Base-by-base conservation (phyloP, 2,888 invertebrate genomes). In the Poecilobothrus nobilitatus region DNA sequence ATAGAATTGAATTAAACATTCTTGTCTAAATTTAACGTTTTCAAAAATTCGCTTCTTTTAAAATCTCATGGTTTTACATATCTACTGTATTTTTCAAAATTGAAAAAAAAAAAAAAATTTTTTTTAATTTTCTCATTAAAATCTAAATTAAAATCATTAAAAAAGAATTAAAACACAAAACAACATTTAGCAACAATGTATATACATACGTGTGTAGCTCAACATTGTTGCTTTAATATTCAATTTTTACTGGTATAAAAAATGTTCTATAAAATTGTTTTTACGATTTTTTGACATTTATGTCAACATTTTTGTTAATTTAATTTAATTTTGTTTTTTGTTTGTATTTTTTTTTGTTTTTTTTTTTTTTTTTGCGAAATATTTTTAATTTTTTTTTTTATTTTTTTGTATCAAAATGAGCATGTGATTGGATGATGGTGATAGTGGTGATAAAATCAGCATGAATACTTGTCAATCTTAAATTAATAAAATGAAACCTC, bases 201-300 rank as follows among this genome's bases (percentile, higher is more conserved):
- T 41, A 41, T n/a, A n/a, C n/a, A n/a, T n/a, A n/a, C n/a, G n/a
- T 41, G 41, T 27, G 27, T 27, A 27, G 27, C 27, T 9, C 53
- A 53, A 53, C 53, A 53, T 53, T 53, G 53, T 53, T 18, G 53
- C 53, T 12, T 53, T 53, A 53, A 53, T 53, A 53, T 53, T 18
- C 18, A 53, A 53, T 53, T 53, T 53, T 53, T 4, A 53, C 12
- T 10, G 37, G 2, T 53, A 53, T 53, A 53, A 53, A 53, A 53
- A 53, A 53, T 53, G 53, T 53, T 53, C 53, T 18, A 53, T 53
- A 53, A 53, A 53, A 53, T 53, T 53, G 53, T 53, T 53, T 53
- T 53, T 53, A 53, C 53, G 53, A 53, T 53, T 53, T 53, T 53
- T 53, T 53, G 53, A 53, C 53, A 53, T 53, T 53, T 53, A 53